Base-by-base conservation (phyloP, 2,888 invertebrate species). In the Volucella inflata region DNA sequence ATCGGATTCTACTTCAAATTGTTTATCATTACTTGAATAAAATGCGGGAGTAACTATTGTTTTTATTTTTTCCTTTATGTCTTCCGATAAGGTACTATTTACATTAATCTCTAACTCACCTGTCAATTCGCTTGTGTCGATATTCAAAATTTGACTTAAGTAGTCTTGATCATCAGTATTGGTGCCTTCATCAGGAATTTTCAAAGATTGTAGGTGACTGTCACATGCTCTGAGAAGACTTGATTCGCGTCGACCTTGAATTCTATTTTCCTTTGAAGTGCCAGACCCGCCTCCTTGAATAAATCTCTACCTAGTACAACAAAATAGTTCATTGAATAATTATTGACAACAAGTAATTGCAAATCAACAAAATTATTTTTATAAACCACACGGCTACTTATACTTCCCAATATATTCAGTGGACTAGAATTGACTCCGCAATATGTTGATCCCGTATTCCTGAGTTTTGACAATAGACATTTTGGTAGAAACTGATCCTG, bases 321-420 rank as follows among this genome's bases (percentile, higher is more conserved):
- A n/a, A n/a, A 16, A 38, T 59, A 59, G 16, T 8, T 40, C 59
- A 59, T 59, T 14, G 59, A 59, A 17, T 16, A 59, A 59, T 59
- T 14, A 17, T 42, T 59, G 12, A 16, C 59, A 10, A 59, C 17
- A n/a, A 59, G 30, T 2, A 59, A 17, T 42, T 59, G 16, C 10
- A 59, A 16, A 42, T 59, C 16, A 16, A 59, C 42, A 30, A 16
- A 9, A 11, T 10, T 10, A 59, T 42, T n/a, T n/a, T n/a, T n/a
- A n/a, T n/a, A n/a, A n/a, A n/a, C n/a, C n/a, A n/a, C n/a, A n/a
- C n/a, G n/a, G n/a, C n/a, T n/a, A n/a, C n/a, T n/a, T n/a, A n/a
- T n/a, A n/a, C n/a, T n/a, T n/a, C n/a, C n/a, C n/a, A n/a, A n/a
- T n/a, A n/a, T n/a, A n/a, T n/a, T n/a, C n/a, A n/a, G n/a, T n/a